phyloP scores from a whole-genome alignment of 2,797 vertebrate genomes.

The Malurus leucopterus region DNA sequence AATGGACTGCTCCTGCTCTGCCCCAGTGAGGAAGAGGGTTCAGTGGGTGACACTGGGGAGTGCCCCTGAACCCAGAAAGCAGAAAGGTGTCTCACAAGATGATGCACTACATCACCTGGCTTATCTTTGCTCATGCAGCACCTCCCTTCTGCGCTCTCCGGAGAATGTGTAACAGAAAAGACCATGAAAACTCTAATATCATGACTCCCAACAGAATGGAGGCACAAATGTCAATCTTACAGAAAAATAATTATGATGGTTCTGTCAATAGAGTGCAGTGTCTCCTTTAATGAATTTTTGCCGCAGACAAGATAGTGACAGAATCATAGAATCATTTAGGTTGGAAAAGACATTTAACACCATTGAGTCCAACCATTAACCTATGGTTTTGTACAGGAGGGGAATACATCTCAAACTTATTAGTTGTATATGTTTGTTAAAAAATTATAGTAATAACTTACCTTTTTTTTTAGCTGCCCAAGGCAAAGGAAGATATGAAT shows the following conservation, averaged over 20 bases:
- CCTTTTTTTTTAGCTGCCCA: background rate
- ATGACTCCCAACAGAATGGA: background rate
- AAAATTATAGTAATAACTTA: background rate
- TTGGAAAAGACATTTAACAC: background rate
- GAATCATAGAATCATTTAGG: background rate
- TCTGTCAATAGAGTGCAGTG: background rate
- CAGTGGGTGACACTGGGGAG: background rate
- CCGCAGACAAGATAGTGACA: background rate
- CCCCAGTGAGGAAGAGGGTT: background rate
- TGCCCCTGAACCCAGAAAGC: background rate
- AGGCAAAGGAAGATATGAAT: slow-evolving; percentile 20
- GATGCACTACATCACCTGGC: rapidly evolving
- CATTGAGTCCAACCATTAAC: background rate
- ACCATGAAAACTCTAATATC: background rate
- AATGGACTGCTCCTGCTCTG: background rate
- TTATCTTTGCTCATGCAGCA: background rate
- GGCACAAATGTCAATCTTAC: slow-evolving; percentile 12
- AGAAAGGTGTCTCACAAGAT: background rate
- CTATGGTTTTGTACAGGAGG: slow-evolving; percentile 16
- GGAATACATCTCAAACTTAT: slow-evolving; percentile 12
- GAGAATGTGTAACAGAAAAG: background rate
- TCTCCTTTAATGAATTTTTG: slow-evolving; percentile 7
- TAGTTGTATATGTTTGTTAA: background rate
- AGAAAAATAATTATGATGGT: slow-evolving; percentile 35
- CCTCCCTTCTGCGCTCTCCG: background rate